Conservation (phyloP, 1,140 invertebrate genomes). For the Bradysia coprophila region DNA sequence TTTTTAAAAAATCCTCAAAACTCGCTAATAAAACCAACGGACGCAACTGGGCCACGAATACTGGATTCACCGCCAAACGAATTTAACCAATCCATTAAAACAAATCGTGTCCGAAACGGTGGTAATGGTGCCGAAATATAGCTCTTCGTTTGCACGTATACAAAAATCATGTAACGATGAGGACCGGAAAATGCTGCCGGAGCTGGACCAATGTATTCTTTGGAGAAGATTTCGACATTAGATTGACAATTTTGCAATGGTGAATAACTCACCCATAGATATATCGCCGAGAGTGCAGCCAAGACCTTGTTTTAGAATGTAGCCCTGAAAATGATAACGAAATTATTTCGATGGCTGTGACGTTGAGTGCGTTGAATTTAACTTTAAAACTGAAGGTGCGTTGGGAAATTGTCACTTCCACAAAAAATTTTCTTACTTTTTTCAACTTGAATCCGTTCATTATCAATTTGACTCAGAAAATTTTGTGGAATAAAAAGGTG, state of each 20-base stretch:
- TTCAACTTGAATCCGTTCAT: no score
- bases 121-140: background rate
- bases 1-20: background rate
- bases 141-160: background rate
- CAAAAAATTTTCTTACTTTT: no score
- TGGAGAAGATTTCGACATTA: background rate
- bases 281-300: background rate
- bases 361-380: no score
- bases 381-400: no score
- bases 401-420: no score
- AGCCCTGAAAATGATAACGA: background rate
- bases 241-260: background rate
- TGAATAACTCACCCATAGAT: background rate
- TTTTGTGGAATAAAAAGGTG: no score
- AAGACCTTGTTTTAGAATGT: background rate
- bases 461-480: no score
- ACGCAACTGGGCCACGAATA: background rate
- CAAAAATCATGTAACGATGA: background rate
- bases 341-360: no score
- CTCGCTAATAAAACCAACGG: background rate
- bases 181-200: background rate
- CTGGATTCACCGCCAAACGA: constrained; percentile 1
- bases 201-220: background rate
- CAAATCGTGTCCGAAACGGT: background rate
- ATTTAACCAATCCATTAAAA: background rate